phyloP scores from a whole-genome alignment of 2,797 vertebrate species.

The Neosilurus hyrtlii region DNA sequence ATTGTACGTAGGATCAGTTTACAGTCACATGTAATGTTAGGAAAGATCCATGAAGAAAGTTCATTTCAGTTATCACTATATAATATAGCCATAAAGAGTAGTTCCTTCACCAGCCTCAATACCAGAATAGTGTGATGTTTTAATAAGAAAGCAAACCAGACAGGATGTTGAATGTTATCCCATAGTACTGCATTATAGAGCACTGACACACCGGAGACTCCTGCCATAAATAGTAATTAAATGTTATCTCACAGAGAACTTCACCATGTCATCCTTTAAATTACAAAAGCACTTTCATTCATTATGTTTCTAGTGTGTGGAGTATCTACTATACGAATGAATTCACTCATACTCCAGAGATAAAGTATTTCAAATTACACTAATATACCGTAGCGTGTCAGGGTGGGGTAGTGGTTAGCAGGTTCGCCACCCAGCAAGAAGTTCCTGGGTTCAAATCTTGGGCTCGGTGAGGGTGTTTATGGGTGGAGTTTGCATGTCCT shows the following conservation, averaged over 20 bases:
- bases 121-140: not conserved
- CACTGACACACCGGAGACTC: not conserved
- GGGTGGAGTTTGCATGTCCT: too few species aligned
- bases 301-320: not conserved
- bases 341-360: not conserved
- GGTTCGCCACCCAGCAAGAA: too few species aligned
- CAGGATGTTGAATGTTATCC: not conserved
- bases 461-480: too few species aligned
- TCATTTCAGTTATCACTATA: not conserved
- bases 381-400: too few species aligned
- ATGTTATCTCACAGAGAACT: not conserved
- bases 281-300: not conserved
- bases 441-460: too few species aligned
- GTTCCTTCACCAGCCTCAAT: not conserved
- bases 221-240: not conserved
- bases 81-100: not conserved
- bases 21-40: not conserved
- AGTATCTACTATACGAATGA: not conserved
- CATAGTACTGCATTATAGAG: not conserved
- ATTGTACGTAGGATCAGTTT: not conserved
- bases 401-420: too few species aligned
- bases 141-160: not conserved
- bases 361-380: not conserved
- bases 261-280: not conserved
- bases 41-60: not conserved